Base-by-base conservation (phyloP, 2,113 vertebrate genomes). In the Neolamprologus kungweensis region DNA sequence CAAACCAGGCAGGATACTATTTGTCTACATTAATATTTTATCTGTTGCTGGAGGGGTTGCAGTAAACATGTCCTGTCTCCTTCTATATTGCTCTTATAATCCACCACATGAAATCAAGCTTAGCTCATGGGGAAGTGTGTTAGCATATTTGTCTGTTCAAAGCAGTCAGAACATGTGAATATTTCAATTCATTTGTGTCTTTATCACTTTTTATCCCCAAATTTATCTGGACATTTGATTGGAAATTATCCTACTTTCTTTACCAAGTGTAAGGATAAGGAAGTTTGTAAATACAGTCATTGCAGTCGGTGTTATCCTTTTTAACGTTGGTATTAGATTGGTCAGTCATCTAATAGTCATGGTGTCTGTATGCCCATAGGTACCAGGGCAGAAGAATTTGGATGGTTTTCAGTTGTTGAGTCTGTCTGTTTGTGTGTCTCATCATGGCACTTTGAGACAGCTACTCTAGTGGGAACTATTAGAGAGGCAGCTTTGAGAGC, bases 21-120 rank as follows among this genome's bases (percentile, higher is more conserved):
- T 95, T 95, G 95, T 95, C 93, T 87, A 95, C 92, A 96, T 96
- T 92, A 96, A 96, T 96, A 95, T 95, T 95, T 96, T 85, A 96
- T 95, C 86, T 26, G 17, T 80, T 91, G 95, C 95, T 87, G 73
- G 84, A 90, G 92, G 93, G 93, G 75, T 75, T 88, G 91, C 85
- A 88, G 91, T 94, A 93, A 93, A 95, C 91, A 94, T 83, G 84
- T 81, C 87, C 89, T 88, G 85, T 92, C 91, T 94, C 54, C 73
- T 82, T 92, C 87, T 84, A 80, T 93, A 93, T 92, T 84, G 71
- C 87, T 94, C 87, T 86, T 78, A 88, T 87, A 95, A 88, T 82
- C 81, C 84, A 86, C 85, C 63, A 82, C 42, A 79, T 86, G 82
- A 84, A 90, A 91, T 90, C 79, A 87, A 80, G 57, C 58, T 13